Evolutionary conservation across 2,113 vertebrate genomes (phyloP).

Genomic region (Laticauda colubrina): DNA sequence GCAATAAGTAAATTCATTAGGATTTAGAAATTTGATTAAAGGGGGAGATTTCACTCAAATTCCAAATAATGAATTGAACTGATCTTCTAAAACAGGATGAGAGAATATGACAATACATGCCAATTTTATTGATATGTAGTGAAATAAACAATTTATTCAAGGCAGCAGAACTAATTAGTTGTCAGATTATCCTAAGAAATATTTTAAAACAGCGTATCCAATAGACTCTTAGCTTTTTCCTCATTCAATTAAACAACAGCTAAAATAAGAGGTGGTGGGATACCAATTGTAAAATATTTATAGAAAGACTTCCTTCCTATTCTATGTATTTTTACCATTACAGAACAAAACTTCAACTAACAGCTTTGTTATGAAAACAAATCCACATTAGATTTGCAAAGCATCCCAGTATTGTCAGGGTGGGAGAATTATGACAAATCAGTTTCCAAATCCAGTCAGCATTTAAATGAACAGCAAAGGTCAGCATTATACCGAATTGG

Average conservation of each 20-base stretch:
- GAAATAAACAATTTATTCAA: not conserved
- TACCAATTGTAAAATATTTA: not conserved
- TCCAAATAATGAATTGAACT: not conserved
- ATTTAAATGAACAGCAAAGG: not conserved
- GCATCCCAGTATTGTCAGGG: not conserved
- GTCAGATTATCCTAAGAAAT: not conserved
- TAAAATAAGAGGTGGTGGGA: not conserved
- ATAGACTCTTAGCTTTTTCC: not conserved
- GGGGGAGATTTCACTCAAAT: not conserved
- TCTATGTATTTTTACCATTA: not conserved
- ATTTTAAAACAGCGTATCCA: not conserved
- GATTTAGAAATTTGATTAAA: not conserved
- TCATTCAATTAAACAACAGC: not conserved
- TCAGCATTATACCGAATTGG: not conserved
- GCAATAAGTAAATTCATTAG: not conserved
- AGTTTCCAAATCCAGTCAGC: not conserved
- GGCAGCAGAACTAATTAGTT: not conserved
- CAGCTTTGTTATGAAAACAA: not conserved
- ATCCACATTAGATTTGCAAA: not conserved
- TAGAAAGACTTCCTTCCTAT: not conserved
- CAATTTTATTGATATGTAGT: not conserved
- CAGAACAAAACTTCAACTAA: not conserved
- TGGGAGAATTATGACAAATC: not conserved
- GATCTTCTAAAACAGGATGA: not conserved
- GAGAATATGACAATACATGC: not conserved